Evolutionary conservation across 2,888 invertebrate genomes (phyloP), one percentile per base, ranked within the genome.

Genomic region (Lapara coniferarum): DNA sequence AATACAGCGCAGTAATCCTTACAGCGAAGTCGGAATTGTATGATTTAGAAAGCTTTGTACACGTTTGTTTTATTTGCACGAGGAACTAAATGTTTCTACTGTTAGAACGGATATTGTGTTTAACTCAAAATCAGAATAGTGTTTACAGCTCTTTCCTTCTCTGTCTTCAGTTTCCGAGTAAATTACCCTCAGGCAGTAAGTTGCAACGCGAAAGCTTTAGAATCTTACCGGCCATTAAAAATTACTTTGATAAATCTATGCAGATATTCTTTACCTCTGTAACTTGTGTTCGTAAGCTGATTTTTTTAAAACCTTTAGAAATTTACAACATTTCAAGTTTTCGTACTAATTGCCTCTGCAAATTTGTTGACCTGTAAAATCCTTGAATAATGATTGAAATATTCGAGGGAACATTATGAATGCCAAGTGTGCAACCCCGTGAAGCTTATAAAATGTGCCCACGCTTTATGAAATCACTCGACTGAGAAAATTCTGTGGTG

Each of bases 381-480:
- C 73, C 76, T 46, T 68, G 66, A 70, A 68, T 75, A 80, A 78
- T 79, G 75, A 79, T 78, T 68, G 67, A 70, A 78, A 77, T 73
- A 72, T 72, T 73, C 71, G 71, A 70, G 68, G 72, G 72, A 78
- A 76, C 76, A 74, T 78, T 80, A 77, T 71, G 71, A 79, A 79
- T 76, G 75, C 72, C 72, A 78, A 79, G 76, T 80, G 77, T 78
- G 75, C 78, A 75, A 74, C 72, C 75, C 74, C 66, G 73, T 74
- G 69, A 70, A 76, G 80, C 81, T 83, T 84, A 84, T 84, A 84
- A 86, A 85, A 84, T 82, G 80, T 81, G 79, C 78, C 74, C 78
- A 76, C 78, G 78, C 80, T 83, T 82, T 84, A 82, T 81, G 77
- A 80, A 84, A 85, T 80, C 79, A 80, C 77, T 78, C 85, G 79